A percentile compares a stretch with the other conserved stretches of the same genome.
phyloP scores from a whole-genome alignment of 2,888 invertebrate species.

The Drosophila robusta region DNA sequence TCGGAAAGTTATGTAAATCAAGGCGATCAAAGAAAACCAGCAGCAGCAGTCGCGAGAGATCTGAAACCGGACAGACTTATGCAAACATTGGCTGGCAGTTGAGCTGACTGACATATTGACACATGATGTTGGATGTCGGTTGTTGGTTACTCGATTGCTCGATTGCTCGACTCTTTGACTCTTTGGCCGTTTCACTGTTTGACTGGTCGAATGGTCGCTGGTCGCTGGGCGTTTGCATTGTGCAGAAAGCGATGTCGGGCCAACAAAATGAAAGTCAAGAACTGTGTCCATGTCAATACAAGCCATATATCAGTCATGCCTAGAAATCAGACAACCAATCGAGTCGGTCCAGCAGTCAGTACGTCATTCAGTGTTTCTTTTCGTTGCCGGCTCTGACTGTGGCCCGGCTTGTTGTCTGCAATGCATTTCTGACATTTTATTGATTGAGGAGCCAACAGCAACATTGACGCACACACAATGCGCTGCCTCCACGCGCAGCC shows the following conservation, averaged over 20 bases:
- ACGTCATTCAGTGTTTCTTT: constrained; percentile 65
- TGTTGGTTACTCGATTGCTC: constrained; percentile 35
- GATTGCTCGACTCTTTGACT: constrained; percentile 26
- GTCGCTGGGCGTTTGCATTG: constrained; percentile 38
- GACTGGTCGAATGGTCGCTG: constrained; percentile 20
- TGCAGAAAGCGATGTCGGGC: constrained; percentile 39
- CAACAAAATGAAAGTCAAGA: constrained; percentile 79
- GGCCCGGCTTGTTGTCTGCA: constrained; percentile 51
- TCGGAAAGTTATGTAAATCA: constrained; percentile 74
- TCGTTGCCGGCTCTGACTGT: constrained; percentile 17
- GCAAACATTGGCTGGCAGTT: constrained; percentile 68
- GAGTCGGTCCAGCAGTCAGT: constrained; percentile 60
- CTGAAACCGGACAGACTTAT: constrained; percentile 57
- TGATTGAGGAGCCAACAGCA: constrained; percentile 76
- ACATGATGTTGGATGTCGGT: constrained; percentile 59
- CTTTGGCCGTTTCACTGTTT: constrained; percentile 16
- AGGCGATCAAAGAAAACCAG: constrained; percentile 62
- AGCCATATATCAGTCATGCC: constrained; percentile 77
- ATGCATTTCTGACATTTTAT: constrained; percentile 80
- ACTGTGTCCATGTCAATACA: constrained; percentile 79
- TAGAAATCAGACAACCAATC: constrained; percentile 73
- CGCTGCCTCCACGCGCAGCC: constrained; percentile 24
- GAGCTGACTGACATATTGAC: constrained; percentile 75
- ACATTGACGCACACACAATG: constrained; percentile 58
- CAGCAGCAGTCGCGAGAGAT: constrained; percentile 38